Evolutionary conservation across 2,113 vertebrate species (phyloP), one percentile per base, ranked within the genome.

Genomic region (Hemiscyllium ocellatum): DNA sequence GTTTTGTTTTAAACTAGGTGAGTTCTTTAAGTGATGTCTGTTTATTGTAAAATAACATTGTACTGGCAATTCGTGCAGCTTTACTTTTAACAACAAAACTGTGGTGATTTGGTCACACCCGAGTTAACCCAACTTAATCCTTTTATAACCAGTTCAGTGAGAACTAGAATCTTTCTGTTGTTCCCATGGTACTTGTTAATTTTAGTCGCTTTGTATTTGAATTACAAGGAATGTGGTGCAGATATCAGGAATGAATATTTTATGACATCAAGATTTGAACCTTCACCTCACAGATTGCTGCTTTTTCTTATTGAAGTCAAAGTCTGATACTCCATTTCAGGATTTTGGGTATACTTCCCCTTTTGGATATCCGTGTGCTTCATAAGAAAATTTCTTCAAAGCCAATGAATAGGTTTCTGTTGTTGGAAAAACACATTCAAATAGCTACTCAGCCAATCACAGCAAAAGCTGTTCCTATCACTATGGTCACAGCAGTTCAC

Each of bases 371-470:
- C 94, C 33, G 15, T n/a, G 94, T 95, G 68, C 68, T 72, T 72
- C 42, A 33, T 50, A 47, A 72, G 69, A 50, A 47, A 5, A 95
- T 94, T 94, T 37, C 61, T 69, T 95, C 37, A 95, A 47, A 47
- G 94, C 69, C 68, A 95, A 47, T 72, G 94, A 95, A 70, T 29
- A 72, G 47, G 42, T 33, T 29, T 47, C 4, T 17, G 19, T 96
- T 96, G 95, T 95, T 96, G 96, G 96, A 96, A 83, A 68, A 20
- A 42, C 1, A 4, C 8, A 96, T 97, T 97, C 97, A 95, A 96
- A 96, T 65, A 86, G 7, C 37, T 47, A 19, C 95, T 95, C 96
- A 97, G 96, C 98, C 98, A 97, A 98, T 97, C 97, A 97, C 97
- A 96, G 90, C 94, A 0, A 3, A 76, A 96, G 95, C 96, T 97